phyloP scores from a whole-genome alignment of 2,113 vertebrate genomes.

The Ceuthmochares aereus region DNA sequence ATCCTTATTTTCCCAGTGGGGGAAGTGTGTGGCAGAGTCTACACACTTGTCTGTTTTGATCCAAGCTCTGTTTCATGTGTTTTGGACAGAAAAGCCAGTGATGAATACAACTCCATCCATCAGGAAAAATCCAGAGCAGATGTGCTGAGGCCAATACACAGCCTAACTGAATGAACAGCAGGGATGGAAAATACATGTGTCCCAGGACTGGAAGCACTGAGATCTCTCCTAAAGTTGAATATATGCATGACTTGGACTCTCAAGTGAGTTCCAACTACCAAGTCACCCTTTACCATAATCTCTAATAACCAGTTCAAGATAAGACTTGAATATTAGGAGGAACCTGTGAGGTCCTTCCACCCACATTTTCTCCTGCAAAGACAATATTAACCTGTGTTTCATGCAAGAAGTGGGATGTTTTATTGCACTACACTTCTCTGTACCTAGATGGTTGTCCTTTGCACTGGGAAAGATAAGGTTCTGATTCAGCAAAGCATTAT shows the following conservation, averaged over 20 bases:
- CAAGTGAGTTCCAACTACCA: background rate
- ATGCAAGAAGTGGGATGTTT: background rate
- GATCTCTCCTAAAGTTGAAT: background rate
- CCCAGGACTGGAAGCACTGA: background rate
- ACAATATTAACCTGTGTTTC: background rate
- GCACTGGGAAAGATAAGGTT: background rate
- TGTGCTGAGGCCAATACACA: rapidly evolving
- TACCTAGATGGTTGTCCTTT: background rate
- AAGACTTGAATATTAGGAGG: background rate
- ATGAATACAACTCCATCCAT: rapidly evolving
- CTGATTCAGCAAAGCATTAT: background rate
- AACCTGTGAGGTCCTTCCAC: background rate
- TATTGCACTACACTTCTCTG: background rate
- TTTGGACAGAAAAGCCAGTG: background rate
- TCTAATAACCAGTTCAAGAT: background rate
- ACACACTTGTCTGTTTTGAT: background rate
- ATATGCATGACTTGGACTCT: background rate
- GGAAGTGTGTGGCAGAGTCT: background rate
- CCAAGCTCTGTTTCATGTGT: background rate
- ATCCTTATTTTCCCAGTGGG: background rate
- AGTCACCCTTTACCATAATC: background rate
- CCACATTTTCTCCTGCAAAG: background rate
- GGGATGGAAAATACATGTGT: background rate
- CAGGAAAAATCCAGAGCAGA: background rate
- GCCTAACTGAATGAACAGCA: background rate